Conservation (phyloP, 2,113 vertebrate genomes). For the Elanoides forficatus region DNA sequence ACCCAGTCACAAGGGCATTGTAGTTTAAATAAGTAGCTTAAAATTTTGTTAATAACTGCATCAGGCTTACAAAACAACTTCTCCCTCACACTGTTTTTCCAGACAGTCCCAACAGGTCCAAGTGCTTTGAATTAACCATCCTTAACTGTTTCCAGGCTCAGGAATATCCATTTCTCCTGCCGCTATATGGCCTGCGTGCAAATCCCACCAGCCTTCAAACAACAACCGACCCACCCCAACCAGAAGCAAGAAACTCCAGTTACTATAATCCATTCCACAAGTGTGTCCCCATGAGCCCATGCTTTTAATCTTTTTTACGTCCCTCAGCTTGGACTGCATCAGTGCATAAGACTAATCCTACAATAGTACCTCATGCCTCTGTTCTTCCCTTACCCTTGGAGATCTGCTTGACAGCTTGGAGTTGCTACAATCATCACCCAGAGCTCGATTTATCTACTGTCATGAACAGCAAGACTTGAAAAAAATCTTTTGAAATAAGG, state of each 20-base stretch:
- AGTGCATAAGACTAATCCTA: not conserved
- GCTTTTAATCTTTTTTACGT: not conserved
- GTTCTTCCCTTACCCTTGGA: not conserved
- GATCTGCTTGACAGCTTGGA: not conserved
- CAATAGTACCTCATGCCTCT: not conserved
- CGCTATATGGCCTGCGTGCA: not conserved
- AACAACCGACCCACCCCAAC: not conserved
- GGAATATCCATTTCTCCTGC: not conserved
- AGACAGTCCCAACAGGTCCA: not conserved
- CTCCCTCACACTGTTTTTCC: not conserved
- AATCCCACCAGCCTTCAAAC: not conserved
- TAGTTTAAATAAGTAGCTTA: slow-evolving; percentile 29
- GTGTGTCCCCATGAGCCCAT: fast-evolving
- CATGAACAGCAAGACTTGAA: not conserved
- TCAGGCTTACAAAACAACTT: not conserved
- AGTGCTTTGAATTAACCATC: not conserved
- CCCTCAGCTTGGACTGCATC: not conserved
- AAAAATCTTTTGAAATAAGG: not conserved
- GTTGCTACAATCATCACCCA: not conserved
- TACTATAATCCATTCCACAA: not conserved
- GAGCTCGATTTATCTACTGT: not conserved
- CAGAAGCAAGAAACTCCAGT: not conserved
- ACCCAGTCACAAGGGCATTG: not conserved
- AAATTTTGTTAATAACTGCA: not conserved
- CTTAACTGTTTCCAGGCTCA: not conserved